phyloP scores from a whole-genome alignment of 2,113 vertebrate species.

The Tetrax tetrax region DNA sequence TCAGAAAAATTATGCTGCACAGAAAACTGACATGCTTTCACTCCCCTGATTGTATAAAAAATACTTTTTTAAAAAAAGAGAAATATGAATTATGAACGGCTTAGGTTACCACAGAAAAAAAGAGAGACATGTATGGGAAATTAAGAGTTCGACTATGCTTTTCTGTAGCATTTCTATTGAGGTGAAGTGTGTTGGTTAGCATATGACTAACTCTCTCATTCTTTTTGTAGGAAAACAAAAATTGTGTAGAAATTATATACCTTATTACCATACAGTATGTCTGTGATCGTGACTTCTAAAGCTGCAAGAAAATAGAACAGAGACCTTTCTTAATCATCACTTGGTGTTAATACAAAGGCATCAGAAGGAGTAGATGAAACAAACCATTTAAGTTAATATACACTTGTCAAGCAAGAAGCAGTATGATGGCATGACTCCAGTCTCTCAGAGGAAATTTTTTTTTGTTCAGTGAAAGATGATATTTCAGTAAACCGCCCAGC shows the following conservation, averaged over 20 bases:
- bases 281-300: slow-evolving; percentile 35
- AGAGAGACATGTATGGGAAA: not conserved
- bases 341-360: slow-evolving; percentile 37
- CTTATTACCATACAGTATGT: not conserved
- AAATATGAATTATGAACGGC: not conserved
- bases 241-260: not conserved
- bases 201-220: not conserved
- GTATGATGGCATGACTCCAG: not conserved
- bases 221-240: not conserved
- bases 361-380: slow-evolving; percentile 48
- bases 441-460: slow-evolving; percentile 21
- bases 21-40: not conserved
- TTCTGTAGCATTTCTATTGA: not conserved
- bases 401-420: slow-evolving; percentile 42
- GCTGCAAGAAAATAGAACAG: not conserved
- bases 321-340: slow-evolving; percentile 2
- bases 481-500: not conserved
- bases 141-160: not conserved
- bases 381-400: slow-evolving; percentile 45
- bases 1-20: not conserved
- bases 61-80: not conserved
- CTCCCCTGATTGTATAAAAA: not conserved
- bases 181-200: not conserved
- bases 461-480: slow-evolving; percentile 34
- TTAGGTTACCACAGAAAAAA: not conserved